These are phyloP conservation scores for Acanthosepion lycidas DNA, from an alignment of 2,888 invertebrate species.

Conservation along the genomic window DNA sequence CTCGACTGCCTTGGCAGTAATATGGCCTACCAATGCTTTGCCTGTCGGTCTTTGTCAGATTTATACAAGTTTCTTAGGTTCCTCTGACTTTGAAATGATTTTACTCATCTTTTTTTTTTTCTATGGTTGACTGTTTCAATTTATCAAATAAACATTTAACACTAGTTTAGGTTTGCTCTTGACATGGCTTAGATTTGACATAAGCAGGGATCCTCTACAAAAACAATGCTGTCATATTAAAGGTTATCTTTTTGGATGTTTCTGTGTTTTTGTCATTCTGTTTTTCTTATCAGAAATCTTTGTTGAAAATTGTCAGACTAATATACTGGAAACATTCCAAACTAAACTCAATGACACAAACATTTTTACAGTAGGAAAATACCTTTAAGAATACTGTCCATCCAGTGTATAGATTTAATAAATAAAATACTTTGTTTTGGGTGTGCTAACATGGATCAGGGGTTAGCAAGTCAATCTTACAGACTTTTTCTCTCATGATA, in stretches of 20 bases:
- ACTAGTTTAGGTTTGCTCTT: not conserved
- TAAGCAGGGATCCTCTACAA: not conserved
- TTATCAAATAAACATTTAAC: not conserved
- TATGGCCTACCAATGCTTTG: constrained; percentile 33
- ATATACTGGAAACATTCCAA: too few species aligned
- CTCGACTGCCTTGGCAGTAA: not conserved
- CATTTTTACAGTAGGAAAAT: too few species aligned
- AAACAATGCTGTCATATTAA: not conserved
- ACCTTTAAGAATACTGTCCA: too few species aligned
- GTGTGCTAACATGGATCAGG: too few species aligned
- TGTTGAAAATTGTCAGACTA: not conserved
- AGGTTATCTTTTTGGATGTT: not conserved
- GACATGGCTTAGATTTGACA: not conserved
- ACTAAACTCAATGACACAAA: too few species aligned
- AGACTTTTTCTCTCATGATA: too few species aligned
- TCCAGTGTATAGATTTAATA: too few species aligned
- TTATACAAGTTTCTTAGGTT: constrained; percentile 21
- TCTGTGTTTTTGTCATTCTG: not conserved
- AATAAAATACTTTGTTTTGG: too few species aligned
- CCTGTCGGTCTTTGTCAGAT: constrained; percentile 6
- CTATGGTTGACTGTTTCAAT: not conserved
- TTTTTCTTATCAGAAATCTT: not conserved
- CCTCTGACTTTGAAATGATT: not conserved
- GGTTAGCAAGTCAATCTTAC: too few species aligned
- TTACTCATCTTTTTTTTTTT: not conserved